These are phyloP conservation scores for Nymphalis polychloros DNA, from an alignment of 2,888 invertebrate species.

Conservation along the genomic window DNA sequence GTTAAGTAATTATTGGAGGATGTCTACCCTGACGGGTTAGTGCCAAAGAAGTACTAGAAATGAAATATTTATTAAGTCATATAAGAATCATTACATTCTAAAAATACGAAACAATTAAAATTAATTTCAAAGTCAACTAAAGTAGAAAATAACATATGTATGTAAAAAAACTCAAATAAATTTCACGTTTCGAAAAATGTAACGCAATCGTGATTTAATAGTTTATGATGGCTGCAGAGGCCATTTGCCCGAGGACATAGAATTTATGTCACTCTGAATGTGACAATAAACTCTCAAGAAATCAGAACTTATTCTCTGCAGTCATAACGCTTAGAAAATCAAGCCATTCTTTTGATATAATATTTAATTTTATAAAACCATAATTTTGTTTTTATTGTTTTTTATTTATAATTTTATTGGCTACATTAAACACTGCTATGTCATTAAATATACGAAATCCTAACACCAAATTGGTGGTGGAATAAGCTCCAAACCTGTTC, in stretches of 20 bases:
- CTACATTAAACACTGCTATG: too few relatives aligned
- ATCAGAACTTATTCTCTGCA: constrained; percentile 45
- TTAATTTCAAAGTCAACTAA: background rate
- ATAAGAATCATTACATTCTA: background rate
- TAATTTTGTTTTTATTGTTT: background rate
- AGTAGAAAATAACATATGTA: constrained; percentile 6
- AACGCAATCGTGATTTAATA: constrained; percentile 63
- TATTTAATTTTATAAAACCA: constrained; percentile 37
- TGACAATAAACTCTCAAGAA: constrained; percentile 54
- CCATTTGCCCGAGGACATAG: constrained; percentile 57
- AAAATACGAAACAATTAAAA: background rate
- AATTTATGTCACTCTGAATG: constrained; percentile 53
- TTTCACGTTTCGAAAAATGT: constrained; percentile 30
- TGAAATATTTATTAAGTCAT: too few relatives aligned
- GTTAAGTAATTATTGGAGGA: too few relatives aligned
- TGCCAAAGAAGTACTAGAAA: too few relatives aligned
- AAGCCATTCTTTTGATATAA: constrained; percentile 31
- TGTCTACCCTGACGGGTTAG: too few relatives aligned
- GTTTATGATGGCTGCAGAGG: constrained; percentile 58
- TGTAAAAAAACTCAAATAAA: constrained; percentile 22
- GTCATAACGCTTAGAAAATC: constrained; percentile 44
- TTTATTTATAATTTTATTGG: too few relatives aligned
- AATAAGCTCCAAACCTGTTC: too few relatives aligned
- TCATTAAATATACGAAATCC: too few relatives aligned
- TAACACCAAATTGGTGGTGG: too few relatives aligned